These are phyloP conservation scores for Austrolebias charrua DNA, from an alignment of 2,797 vertebrate species.

Conservation along the genomic window DNA sequence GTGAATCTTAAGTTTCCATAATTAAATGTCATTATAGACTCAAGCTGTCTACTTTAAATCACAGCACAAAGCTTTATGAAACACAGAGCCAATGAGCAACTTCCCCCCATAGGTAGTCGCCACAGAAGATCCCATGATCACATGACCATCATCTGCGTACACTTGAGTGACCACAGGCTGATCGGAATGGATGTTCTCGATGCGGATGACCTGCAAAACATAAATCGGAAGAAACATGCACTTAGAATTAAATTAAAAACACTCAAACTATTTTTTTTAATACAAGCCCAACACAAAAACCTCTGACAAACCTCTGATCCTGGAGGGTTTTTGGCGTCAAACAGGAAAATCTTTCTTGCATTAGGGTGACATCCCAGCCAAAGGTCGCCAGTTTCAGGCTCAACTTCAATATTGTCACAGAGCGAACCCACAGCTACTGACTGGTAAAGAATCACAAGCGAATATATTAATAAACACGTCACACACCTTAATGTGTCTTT, in stretches of 20 bases:
- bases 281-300: too few relatives aligned
- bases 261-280: neutral
- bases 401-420: constrained; percentile 85
- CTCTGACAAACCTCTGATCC: constrained; percentile 86
- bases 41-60: constrained; percentile 68
- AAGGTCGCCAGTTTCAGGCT: constrained; percentile 84
- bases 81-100: constrained; percentile 89
- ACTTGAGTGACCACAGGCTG: constrained; percentile 79
- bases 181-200: constrained; percentile 85
- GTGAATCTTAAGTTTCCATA: neutral
- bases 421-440: constrained; percentile 79
- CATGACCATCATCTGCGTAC: constrained; percentile 82
- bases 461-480: neutral
- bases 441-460: constrained; percentile 60
- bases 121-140: constrained; percentile 86
- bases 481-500: too few relatives aligned
- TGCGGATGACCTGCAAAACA: constrained; percentile 78
- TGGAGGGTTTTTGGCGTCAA: constrained; percentile 76
- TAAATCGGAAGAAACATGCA: neutral
- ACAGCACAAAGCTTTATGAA: constrained; percentile 88
- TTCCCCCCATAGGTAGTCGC: constrained; percentile 79
- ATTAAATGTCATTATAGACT: neutral
- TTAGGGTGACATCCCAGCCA: constrained; percentile 88
- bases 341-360: constrained; percentile 71
- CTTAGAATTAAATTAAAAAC: neutral